These are phyloP conservation scores for Erebia palarica DNA, from an alignment of 2,888 invertebrate genomes.

Conservation along the genomic window DNA sequence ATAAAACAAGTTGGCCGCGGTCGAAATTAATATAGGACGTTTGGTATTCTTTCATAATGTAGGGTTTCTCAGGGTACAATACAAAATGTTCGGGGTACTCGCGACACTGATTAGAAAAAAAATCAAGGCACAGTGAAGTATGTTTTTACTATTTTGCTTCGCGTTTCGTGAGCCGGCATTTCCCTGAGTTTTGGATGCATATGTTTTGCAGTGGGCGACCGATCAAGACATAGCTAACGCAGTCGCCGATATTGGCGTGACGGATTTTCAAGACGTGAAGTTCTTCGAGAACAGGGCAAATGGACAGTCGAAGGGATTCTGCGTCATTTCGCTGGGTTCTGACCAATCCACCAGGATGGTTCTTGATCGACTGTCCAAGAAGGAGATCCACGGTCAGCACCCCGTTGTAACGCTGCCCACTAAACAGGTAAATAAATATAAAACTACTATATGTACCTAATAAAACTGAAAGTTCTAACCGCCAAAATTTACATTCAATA, in stretches of 20 bases:
- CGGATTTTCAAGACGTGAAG: conserved; percentile 98
- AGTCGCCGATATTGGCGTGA: conserved; percentile 93
- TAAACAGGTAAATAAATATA: conserved; percentile 87
- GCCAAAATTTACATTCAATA: too few relatives aligned
- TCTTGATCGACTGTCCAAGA: conserved; percentile 96
- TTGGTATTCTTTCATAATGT: neutral
- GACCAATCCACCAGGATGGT: conserved; percentile 94
- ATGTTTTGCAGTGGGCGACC: conserved; percentile 94
- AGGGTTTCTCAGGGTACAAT: neutral
- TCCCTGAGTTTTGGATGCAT: conserved; percentile 63
- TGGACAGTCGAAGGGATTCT: conserved; percentile 99
- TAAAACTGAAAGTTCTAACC: too few relatives aligned
- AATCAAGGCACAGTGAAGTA: conserved; percentile 42
- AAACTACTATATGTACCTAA: neutral
- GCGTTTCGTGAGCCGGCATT: conserved; percentile 45
- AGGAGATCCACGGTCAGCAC: conserved; percentile 96
- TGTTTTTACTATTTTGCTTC: conserved; percentile 45
- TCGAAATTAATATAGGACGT: neutral
- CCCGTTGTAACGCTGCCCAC: conserved; percentile 97
- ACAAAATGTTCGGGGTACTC: neutral
- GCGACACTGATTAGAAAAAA: conserved; percentile 14
- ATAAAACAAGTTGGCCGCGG: neutral
- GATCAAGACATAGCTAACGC: conserved; percentile 97
- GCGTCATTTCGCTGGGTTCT: conserved; percentile 96
- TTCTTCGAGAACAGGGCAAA: conserved; percentile 99